Conservation (phyloP, 2,797 vertebrate species). For the Rhinella marina region DNA sequence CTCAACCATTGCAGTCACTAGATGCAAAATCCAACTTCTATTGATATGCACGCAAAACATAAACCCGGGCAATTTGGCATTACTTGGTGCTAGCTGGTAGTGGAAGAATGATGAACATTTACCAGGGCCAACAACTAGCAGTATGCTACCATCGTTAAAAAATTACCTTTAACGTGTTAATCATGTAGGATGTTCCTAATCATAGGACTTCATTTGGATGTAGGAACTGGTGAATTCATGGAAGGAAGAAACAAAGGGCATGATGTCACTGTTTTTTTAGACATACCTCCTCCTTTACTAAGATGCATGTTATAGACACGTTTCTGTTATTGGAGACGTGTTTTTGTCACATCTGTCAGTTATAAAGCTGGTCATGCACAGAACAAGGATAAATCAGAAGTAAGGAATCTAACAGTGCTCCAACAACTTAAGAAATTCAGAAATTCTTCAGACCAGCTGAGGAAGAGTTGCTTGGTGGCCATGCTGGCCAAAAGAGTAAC, state of each 20-base stretch:
- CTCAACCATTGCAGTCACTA: neutral
- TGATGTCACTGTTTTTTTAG: neutral
- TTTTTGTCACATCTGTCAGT: neutral
- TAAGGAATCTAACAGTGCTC: too few relatives aligned
- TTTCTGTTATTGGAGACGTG: neutral
- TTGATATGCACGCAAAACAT: conserved; percentile 13
- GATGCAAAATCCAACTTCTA: neutral
- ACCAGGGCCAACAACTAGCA: neutral
- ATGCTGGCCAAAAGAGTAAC: neutral
- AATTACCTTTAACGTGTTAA: neutral
- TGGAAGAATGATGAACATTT: neutral
- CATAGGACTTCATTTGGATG: neutral
- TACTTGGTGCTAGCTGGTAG: conserved; percentile 9
- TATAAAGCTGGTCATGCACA: neutral
- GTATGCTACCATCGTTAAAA: neutral
- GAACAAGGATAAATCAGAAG: too few relatives aligned
- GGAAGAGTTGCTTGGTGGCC: neutral
- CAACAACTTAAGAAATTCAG: neutral
- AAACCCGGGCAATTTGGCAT: neutral
- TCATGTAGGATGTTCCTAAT: neutral
- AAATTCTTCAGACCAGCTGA: neutral
- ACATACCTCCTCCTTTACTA: neutral
- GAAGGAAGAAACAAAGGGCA: neutral
- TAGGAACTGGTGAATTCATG: neutral
- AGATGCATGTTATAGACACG: neutral